Evolutionary conservation across 2,797 vertebrate genomes (phyloP), one percentile per base, ranked within the genome.

Genomic region (Mus spretus): DNA sequence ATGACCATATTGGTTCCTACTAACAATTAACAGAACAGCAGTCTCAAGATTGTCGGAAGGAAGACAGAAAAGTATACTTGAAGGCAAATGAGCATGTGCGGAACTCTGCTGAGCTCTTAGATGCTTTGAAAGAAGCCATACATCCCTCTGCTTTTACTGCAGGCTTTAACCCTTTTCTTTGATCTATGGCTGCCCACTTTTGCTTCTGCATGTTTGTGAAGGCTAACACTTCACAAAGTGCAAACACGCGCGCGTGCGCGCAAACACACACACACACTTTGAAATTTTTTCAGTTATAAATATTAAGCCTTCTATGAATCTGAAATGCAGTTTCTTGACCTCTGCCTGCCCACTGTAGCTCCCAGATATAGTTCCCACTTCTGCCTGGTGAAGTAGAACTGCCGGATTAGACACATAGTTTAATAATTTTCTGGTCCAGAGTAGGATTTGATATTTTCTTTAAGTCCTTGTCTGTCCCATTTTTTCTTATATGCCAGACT

Each of bases 401-500:
- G 31, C 2, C 59, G 37, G 53, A 6, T 91, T 55, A 83, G 78
- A 61, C 2, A 44, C 0, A 4, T 74, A 74, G 1, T 84, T 80
- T 34, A 40, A n/a, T 55, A 86, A 6, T 44, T 82, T 82, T 59
- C n/a, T 91, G 55, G 24, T n/a, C 4, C 13, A 55, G 31, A 9
- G 19, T 63, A 80, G 20, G 0, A 55, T n/a, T 53, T 7, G 11
- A 53, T 26, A 19, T 77, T 70, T 95, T 91, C 80, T 63, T 85
- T 74, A 83, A 67, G 20, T 31, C 24, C 53, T 96, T n/a, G 72
- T 57, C n/a, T 53, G 31, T 9, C 26, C 14, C 12, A n/a, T 65
- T 75, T 94, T 94, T 90, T 44, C 20, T 85, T 15, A 82, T 37
- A 44, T 59, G 40, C 37, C 20, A 91, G 89, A 70, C 22, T 70